Base-by-base conservation (phyloP, 2,113 vertebrate species). In the Himantopus leucocephalus region DNA sequence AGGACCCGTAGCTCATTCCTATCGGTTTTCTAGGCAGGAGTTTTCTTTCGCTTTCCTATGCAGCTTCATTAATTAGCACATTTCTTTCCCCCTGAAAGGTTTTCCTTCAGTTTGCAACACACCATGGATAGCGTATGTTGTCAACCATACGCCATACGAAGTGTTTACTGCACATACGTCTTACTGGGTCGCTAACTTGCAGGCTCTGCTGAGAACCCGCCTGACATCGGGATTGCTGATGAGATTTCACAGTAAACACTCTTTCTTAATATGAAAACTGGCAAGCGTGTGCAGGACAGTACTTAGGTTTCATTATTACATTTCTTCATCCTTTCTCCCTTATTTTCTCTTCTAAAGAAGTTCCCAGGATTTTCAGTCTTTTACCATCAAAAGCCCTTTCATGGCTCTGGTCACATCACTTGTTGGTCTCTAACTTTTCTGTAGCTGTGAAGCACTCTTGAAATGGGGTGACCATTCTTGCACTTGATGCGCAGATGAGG, bases 201-300 rank as follows among this genome's bases (percentile, higher is more conserved):
- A 5, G 32, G 13, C 63, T 52, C 52, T 45, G 75, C 70, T 6
- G 52, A 32, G 63, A 23, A 14, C 68, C 58, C 8, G 3, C 1
- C 2, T 43, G 53, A 11, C 52, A 4, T 8, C 1, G 0, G 27
- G n/a, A 7, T 7, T 2, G 4, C 79, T 24, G 29, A 1, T 12
- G 84, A 29, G 37, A 27, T 26, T 22, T 34, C 48, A 9, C 43
- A 5, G 52, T 5, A 5, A 23, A 8, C 43, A 14, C 41, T 16
- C 58, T 20, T 55, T 5, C 56, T 17, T 29, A 7, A 3, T 3
- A 10, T 4, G 60, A 48, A 3, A 26, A 39, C 24, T 14, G 62
- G 14, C 18, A 16, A 5, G 37, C 6, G 0, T 2, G 27, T 15
- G 35, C 45, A 5, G 45, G 79, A 10, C 47, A 3, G 17, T 5